Conservation (phyloP, 2,888 invertebrate genomes). For the Cylloceria caligata region DNA sequence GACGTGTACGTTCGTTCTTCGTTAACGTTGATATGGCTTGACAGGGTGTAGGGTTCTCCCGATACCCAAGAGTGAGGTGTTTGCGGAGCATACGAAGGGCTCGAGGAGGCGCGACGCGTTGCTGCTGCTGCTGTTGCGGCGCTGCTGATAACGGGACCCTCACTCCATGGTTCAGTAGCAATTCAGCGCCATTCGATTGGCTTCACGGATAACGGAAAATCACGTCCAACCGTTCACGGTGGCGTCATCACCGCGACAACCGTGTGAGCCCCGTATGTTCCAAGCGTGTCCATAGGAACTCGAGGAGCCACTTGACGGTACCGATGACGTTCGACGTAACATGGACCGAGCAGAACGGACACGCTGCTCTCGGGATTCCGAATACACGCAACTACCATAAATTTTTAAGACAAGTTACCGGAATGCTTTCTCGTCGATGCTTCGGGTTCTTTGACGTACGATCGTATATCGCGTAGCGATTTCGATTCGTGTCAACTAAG, state of each 20-base stretch:
- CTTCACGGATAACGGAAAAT: slow-evolving; percentile 68
- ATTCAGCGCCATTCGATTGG: slow-evolving; percentile 35
- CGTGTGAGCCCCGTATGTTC: slow-evolving; percentile 36
- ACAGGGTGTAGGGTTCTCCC: slow-evolving; percentile 46
- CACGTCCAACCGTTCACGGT: slow-evolving; percentile 59
- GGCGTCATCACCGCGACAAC: background rate
- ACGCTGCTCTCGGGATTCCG: slow-evolving; percentile 10
- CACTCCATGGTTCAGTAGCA: slow-evolving; percentile 5
- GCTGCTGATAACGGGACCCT: slow-evolving; percentile 42
- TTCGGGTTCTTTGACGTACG: background rate
- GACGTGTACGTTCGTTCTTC: slow-evolving; percentile 16
- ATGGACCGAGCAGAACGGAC: slow-evolving; percentile 15
- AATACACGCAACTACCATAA: slow-evolving; percentile 13
- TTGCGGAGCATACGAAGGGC: slow-evolving; percentile 42
- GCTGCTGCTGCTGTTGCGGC: slow-evolving; percentile 21
- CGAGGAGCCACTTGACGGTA: slow-evolving; percentile 40
- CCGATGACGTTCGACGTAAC: slow-evolving; percentile 40
- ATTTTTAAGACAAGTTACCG: slow-evolving; percentile 29
- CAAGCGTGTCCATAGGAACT: slow-evolving; percentile 39
- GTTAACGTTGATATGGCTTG: slow-evolving; percentile 40
- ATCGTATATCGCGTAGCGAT: too few species aligned
- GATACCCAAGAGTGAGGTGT: slow-evolving; percentile 29
- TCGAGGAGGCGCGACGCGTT: slow-evolving; percentile 36
- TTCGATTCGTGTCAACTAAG: too few species aligned
- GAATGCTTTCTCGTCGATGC: background rate